Percentiles rank a stretch among this genome's conserved stretches.
Conservation (phyloP, 2,113 vertebrate species). For the Ginglymostoma cirratum region DNA sequence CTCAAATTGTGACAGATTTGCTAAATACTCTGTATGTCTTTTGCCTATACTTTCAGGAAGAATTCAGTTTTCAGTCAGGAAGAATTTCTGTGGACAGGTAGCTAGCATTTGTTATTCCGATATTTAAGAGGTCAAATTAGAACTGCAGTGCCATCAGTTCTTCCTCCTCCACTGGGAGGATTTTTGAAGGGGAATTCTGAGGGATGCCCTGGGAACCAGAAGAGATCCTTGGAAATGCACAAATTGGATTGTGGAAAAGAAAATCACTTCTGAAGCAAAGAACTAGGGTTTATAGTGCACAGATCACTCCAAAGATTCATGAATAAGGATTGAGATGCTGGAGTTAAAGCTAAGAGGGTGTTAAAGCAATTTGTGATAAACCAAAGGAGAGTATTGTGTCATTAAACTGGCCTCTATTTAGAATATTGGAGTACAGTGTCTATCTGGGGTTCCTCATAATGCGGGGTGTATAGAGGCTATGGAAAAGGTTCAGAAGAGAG, state of each 20-base stretch:
- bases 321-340: background rate
- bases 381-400: background rate
- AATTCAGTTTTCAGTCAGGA: background rate
- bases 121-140: background rate
- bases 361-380: background rate
- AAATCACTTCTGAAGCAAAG: too few relatives aligned
- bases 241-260: background rate
- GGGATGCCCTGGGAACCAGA: background rate
- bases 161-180: background rate
- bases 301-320: background rate
- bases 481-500: background rate
- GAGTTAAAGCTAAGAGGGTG: background rate
- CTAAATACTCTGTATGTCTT: background rate
- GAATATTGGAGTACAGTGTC: background rate
- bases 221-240: background rate
- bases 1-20: background rate
- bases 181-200: background rate
- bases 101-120: background rate
- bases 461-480: background rate
- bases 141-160: background rate
- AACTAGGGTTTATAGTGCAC: too few relatives aligned
- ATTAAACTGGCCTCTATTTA: background rate
- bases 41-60: background rate
- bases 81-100: background rate
- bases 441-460: background rate